Evolutionary conservation across 2,113 vertebrate species (phyloP).

Genomic region (Petrocephalus zakoni): DNA sequence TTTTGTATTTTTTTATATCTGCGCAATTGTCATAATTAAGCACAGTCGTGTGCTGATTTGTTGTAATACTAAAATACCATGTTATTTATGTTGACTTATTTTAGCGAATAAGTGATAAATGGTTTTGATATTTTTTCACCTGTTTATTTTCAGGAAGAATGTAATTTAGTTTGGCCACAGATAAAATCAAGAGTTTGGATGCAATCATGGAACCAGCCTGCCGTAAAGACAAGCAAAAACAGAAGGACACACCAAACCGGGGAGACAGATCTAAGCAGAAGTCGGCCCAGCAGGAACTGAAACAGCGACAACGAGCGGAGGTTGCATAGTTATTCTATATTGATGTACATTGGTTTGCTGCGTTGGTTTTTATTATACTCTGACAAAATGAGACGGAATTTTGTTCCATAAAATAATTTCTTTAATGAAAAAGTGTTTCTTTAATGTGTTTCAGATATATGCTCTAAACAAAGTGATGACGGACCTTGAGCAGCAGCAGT

Average conservation of each 20-base stretch:
- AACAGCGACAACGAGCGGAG: slow-evolving; percentile 87
- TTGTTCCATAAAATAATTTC: too few species aligned
- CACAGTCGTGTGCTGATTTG: not conserved
- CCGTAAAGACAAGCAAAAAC: slow-evolving; percentile 75
- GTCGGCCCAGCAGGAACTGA: slow-evolving; percentile 85
- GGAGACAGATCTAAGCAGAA: slow-evolving; percentile 81
- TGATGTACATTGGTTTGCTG: not conserved
- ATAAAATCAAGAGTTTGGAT: not conserved
- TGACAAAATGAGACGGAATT: not conserved
- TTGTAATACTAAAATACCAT: not conserved
- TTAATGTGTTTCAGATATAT: slow-evolving; percentile 69
- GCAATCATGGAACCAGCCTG: slow-evolving; percentile 71
- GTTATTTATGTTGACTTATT: not conserved
- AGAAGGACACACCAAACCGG: slow-evolving; percentile 73
- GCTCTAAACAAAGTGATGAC: slow-evolving; percentile 96
- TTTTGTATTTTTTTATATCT: not conserved
- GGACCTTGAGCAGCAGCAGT: slow-evolving; percentile 92
- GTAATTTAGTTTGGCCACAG: not conserved
- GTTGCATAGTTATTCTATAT: slow-evolving; percentile 44
- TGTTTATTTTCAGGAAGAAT: not conserved
- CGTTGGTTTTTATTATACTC: not conserved
- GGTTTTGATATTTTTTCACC: not conserved
- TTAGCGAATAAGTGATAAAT: not conserved
- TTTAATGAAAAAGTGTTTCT: not conserved
- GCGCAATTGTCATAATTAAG: not conserved